Percentiles rank a stretch among this genome's conserved stretches.
Evolutionary conservation across 1,140 invertebrate genomes (phyloP).

Genomic region (Cyclargus thomasi): DNA sequence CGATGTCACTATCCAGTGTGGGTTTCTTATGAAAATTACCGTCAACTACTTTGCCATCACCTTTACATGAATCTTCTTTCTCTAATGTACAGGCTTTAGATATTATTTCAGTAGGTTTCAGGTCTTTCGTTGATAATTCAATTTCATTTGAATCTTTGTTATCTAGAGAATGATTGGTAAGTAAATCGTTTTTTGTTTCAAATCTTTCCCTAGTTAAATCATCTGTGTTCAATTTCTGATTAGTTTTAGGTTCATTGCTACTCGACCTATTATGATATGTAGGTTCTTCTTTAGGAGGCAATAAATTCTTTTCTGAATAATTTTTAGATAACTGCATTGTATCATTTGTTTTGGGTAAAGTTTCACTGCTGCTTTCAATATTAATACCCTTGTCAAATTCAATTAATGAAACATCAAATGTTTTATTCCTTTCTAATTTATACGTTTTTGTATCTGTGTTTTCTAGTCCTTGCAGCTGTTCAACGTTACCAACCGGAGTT

Average conservation of each 20-base stretch:
- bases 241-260: not conserved
- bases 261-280: not conserved
- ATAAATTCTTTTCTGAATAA: not conserved
- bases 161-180: not conserved
- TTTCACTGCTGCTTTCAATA: not conserved
- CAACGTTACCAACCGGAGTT: not conserved
- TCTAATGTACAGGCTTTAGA: not conserved
- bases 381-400: not conserved
- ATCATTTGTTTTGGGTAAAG: not conserved
- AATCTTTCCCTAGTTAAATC: not conserved
- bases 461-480: no score
- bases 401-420: not conserved
- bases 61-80: not conserved
- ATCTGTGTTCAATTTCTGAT: not conserved
- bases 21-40: not conserved
- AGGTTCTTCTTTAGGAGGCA: not conserved
- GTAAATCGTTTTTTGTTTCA: not conserved
- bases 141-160: not conserved
- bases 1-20: not conserved
- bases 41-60: not conserved
- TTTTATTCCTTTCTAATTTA: not conserved
- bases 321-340: not conserved
- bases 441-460: not conserved
- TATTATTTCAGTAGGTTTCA: no score
- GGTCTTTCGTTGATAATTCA: not conserved